Base-by-base conservation (phyloP, 2,113 vertebrate genomes). In the Rhea pennata region DNA sequence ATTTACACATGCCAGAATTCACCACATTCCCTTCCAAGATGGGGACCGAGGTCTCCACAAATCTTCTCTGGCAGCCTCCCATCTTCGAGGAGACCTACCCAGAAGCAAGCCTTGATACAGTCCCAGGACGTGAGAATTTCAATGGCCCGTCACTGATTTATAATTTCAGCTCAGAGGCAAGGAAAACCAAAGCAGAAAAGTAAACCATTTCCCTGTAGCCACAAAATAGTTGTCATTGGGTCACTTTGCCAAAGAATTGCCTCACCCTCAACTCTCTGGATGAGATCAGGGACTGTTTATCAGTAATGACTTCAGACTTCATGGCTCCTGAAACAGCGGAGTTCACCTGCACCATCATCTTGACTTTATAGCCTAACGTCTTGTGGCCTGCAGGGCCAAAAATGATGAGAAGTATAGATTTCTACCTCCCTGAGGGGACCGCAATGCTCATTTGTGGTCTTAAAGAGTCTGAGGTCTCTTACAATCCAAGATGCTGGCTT, bases 381-480 rank as follows among this genome's bases (percentile, higher is more conserved):
- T 88, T 65, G 22, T 0, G 5, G 95, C 73, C 9, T 2, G 84
- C 77, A 67, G 46, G 81, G 71, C 54, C 92, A 83, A 64, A 87
- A 91, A 91, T 83, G 69, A 83, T 88, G 89, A 56, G 64, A 78
- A 95, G 39, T 71, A 69, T 44, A 67, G 46, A 94, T 88, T 95
- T 92, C 87, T 85, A 59, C 67, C 54, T 83, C 75, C 54, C 87
- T 70, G 81, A 85, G 67, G 71, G 72, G 65, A 79, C 42, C 8
- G 9, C 42, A 71, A 59, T n/a, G 73, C 56, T 93, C 13, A 7
- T 2, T 1, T 77, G 71, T 51, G 53, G 73, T 72, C 73, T 87
- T 82, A 73, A 87, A 95, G 79, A 91, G 81, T 69, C 75, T 76
- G 33, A 87, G 71, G 64, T 93, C 71, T 89, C 74, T 91, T 75